Evolutionary conservation across 1,140 invertebrate genomes (phyloP), one percentile per base, ranked within the genome.

Genomic region (Zophobas atratus): DNA sequence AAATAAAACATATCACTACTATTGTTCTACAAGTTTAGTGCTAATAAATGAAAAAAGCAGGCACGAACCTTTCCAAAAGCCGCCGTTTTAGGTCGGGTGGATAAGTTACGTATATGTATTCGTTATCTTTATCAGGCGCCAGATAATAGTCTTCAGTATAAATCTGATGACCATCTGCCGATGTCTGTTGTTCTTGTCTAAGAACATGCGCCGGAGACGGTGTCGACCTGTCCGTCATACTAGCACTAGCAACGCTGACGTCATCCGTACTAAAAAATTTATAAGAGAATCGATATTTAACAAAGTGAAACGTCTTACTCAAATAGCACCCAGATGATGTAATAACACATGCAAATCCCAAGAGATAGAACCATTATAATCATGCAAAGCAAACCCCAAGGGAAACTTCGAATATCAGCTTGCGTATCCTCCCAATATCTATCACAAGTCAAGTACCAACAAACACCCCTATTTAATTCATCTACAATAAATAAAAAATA

Each of bases 381-480:
- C 71, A 94, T 91, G 63, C 93, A 89, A 51, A 94, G 89, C 73
- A 93, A 86, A 71, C 93, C 93, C 93, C 94, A 95, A 6, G 95
- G 94, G 85, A 95, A 95, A 76, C 91, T 92, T 77, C 92, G 89
- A 33, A 92, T 90, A 81, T 93, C 92, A 70, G 92, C 89, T 77
- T 92, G 92, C 1, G 93, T 92, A 85, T 96, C 94, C 85, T 96
- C 94, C 94, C 95, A 97, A 87, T 96, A 98, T 57, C 94, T 92
- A 84, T 97, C 94, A 86, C 96, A 98, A 75, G 95, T 96, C 79
- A 97, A 88, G 86, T 96, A 97, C 92, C 95, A 97, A 85, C 96
- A 98, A 60, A 97, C 92, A 5, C 93, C 94, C 82, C 94, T 91
- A 84, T 96, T 94, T 85, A 97, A 90, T 84, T 96, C 94, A 84